Evolutionary conservation across 2,888 invertebrate genomes (phyloP).

Genomic region (Drosophila mulleri): DNA sequence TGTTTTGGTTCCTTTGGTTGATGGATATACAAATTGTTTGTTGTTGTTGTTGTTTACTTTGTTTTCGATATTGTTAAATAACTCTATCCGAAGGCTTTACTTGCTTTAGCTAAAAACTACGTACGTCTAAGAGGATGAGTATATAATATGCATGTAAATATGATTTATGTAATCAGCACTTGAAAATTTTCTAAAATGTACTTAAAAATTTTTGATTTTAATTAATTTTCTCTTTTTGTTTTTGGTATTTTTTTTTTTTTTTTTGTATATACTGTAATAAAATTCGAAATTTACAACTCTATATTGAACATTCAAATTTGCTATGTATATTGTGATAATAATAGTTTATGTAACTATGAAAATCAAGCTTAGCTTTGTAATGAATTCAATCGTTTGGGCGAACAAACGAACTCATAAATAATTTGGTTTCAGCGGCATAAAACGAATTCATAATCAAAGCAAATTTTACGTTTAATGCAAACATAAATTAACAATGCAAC

Average conservation of each 20-base stretch:
- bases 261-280: slow-evolving; percentile 36
- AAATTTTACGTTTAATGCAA: slow-evolving; percentile 53
- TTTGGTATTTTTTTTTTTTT: slow-evolving; percentile 35
- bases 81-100: slow-evolving; percentile 60
- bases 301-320: slow-evolving; percentile 79
- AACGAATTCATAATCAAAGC: slow-evolving; percentile 57
- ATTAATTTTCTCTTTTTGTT: slow-evolving; percentile 20
- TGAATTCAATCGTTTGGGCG: slow-evolving; percentile 20
- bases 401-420: slow-evolving; percentile 41
- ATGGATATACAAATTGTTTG: slow-evolving; percentile 14
- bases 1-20: neutral
- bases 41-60: neutral
- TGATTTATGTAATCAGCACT: slow-evolving; percentile 74
- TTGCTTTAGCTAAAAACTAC: slow-evolving; percentile 61
- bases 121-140: slow-evolving; percentile 68
- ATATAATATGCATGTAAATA: slow-evolving; percentile 57
- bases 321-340: slow-evolving; percentile 60
- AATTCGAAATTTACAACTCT: slow-evolving; percentile 70
- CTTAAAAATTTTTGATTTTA: slow-evolving; percentile 36
- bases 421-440: slow-evolving; percentile 35
- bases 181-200: slow-evolving; percentile 78
- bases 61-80: slow-evolving; percentile 41
- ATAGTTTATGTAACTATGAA: slow-evolving; percentile 29
- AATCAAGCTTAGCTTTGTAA: slow-evolving; percentile 50
- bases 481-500: slow-evolving; percentile 52